Percentiles rank a stretch among this genome's conserved stretches.
Evolutionary conservation across 2,797 vertebrate species (phyloP).

Genomic region (Scolopax rusticola): DNA sequence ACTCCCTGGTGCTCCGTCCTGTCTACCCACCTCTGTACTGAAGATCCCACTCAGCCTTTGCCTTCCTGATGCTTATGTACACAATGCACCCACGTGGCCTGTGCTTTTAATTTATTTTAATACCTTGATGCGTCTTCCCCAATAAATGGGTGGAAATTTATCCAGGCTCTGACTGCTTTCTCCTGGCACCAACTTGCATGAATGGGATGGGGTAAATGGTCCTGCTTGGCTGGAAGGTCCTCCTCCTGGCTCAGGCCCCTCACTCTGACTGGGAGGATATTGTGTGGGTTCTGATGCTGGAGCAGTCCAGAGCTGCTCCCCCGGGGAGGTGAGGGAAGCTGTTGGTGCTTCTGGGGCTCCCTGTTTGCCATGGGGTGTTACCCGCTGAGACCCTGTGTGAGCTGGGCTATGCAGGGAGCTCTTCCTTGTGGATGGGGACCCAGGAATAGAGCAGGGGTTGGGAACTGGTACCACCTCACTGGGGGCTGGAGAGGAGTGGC

Average conservation of each 20-base stretch:
- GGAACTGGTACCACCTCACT: accelerated
- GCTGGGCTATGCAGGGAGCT: neutral
- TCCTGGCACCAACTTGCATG: neutral
- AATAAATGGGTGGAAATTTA: conserved; percentile 54
- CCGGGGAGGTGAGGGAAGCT: neutral
- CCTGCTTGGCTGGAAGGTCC: neutral
- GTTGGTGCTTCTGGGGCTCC: neutral
- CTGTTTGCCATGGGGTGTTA: neutral
- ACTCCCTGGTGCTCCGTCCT: neutral
- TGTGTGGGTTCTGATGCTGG: neutral
- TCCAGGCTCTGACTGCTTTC: neutral
- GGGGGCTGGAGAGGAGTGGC: neutral
- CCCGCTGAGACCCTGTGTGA: neutral
- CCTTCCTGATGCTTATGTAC: neutral
- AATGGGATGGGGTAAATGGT: neutral
- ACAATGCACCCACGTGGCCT: neutral
- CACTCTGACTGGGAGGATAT: neutral
- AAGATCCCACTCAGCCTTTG: neutral
- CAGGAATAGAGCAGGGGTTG: neutral
- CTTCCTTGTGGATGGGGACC: neutral
- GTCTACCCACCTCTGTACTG: neutral
- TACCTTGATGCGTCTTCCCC: neutral
- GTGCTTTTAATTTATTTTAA: conserved; percentile 50
- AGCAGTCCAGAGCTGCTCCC: neutral
- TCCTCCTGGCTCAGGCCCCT: neutral